Evolutionary conservation across 2,113 vertebrate genomes (phyloP), one percentile per base, ranked within the genome.

Genomic region (Pleuronectes platessa): DNA sequence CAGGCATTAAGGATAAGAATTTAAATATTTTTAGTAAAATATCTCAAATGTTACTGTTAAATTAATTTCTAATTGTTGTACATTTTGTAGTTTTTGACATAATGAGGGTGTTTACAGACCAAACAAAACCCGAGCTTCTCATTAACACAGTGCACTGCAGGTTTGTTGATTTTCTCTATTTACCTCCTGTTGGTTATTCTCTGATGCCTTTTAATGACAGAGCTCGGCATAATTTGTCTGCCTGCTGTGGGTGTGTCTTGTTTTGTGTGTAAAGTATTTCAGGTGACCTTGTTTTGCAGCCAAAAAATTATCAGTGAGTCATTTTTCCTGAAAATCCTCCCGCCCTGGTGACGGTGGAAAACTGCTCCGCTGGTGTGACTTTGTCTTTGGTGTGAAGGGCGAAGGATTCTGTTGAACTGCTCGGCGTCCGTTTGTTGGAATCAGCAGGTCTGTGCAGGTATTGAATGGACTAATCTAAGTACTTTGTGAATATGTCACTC

Each of bases 381-480:
- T 78, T 40, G 60, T 68, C 82, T 79, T 53, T n/a, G 7, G 4
- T 15, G 35, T 75, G 78, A 81, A 87, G 80, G 77, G 69, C 83
- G 77, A 65, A 53, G 24, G 45, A 85, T 75, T 83, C 62, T 62
- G 58, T 64, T 78, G 68, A 84, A 82, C 82, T 75, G 66, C 12
- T 85, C 78, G 49, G 21, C 31, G 45, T 59, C 61, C 27, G 76
- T 86, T 91, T 82, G 69, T 86, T 78, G 73, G 84, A 92, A 86
- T 88, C 84, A 81, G 85, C 85, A 86, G 66, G 59, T 80, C 74
- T 74, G 69, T 18, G 10, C 61, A 20, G 47, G 53, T 86, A 85
- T 82, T 77, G 49, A 79, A 40, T 21, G 68, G 64, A 75, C 83
- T 86, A 82, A 82, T 42, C 35, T 71, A 71, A 73, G 85, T 68